Percentiles rank a stretch among this genome's conserved stretches.
phyloP scores from a whole-genome alignment of 2,797 vertebrate genomes.

The Trachops cirrhosus region DNA sequence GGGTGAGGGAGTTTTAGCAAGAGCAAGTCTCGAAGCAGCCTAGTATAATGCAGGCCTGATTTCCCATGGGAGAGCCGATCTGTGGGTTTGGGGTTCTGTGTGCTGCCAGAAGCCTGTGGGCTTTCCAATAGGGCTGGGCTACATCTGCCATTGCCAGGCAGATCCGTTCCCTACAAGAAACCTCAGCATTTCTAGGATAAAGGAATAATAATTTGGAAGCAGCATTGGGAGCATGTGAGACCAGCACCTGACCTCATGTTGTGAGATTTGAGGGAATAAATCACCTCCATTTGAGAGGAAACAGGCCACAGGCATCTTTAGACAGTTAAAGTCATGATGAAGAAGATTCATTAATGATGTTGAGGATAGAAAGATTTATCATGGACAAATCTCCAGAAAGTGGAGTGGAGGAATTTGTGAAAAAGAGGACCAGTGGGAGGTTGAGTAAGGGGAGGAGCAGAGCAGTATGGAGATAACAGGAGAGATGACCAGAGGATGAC shows the following conservation, averaged over 20 bases:
- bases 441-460: background rate
- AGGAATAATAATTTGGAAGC: background rate
- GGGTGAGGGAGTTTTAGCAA: too few relatives aligned
- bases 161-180: background rate
- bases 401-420: background rate
- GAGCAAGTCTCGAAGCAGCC: too few relatives aligned
- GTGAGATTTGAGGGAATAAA: background rate
- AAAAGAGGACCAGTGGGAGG: background rate
- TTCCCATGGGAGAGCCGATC: too few relatives aligned
- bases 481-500: background rate
- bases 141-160: too few relatives aligned
- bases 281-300: background rate
- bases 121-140: too few relatives aligned
- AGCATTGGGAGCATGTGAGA: background rate
- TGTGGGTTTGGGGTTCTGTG: too few relatives aligned
- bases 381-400: background rate
- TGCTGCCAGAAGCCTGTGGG: too few relatives aligned
- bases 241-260: background rate
- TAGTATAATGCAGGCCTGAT: too few relatives aligned
- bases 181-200: background rate
- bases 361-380: background rate
- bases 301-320: background rate
- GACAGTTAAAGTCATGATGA: background rate
- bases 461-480: background rate
- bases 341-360: background rate